These are phyloP conservation scores for Climacteris rufus DNA, from an alignment of 2,113 vertebrate genomes.

Conservation along the genomic window DNA sequence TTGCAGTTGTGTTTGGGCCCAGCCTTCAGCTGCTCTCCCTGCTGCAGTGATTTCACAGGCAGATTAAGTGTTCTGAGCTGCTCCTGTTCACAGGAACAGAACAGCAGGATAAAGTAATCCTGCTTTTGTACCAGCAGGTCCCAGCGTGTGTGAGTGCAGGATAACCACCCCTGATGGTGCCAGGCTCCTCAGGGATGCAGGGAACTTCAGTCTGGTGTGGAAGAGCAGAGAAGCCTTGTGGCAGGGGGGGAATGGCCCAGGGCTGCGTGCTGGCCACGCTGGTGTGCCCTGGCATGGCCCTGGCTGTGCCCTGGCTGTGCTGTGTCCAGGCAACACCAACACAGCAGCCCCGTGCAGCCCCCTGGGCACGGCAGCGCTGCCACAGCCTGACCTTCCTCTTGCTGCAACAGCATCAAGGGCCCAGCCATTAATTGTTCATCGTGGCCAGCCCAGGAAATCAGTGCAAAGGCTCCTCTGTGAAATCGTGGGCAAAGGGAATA, in stretches of 20 bases:
- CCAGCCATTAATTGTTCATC: neutral
- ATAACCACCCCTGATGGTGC: fast-evolving
- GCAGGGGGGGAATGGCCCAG: neutral
- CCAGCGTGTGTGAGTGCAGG: neutral
- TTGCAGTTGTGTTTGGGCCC: neutral
- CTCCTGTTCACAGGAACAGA: neutral
- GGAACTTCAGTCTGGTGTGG: neutral
- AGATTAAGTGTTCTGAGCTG: conserved; percentile 17
- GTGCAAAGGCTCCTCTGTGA: neutral
- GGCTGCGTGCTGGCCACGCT: fast-evolving
- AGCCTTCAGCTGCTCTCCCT: neutral
- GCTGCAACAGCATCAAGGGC: neutral
- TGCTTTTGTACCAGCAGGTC: neutral
- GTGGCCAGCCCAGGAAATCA: neutral
- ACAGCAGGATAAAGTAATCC: neutral
- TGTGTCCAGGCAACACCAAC: neutral
- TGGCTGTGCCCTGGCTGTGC: too few species aligned
- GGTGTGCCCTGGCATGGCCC: fast-evolving
- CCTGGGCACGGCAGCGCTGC: too few species aligned
- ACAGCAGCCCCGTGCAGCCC: too few species aligned
- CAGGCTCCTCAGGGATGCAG: fast-evolving
- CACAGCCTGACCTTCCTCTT: neutral
- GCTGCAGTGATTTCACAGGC: neutral
- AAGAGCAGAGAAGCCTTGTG: neutral
- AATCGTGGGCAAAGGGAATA: neutral